Base-by-base conservation (phyloP, 2,797 vertebrate genomes). In the Xenentodon cancila region DNA sequence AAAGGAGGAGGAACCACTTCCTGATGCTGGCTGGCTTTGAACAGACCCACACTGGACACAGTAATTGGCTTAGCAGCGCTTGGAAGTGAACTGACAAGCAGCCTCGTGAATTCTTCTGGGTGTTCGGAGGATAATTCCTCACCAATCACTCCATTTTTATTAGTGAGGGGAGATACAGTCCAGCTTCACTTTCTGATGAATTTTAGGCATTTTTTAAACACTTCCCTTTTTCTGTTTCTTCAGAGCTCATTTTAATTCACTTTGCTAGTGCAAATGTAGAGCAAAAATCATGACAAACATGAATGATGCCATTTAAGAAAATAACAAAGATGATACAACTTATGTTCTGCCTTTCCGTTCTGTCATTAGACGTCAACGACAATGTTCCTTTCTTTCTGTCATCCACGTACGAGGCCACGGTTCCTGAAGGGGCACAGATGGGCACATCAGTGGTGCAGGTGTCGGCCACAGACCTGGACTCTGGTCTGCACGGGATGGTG, bases 311-410 rank as follows among this genome's bases (percentile, higher is more conserved):
- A 59, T 69, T 60, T n/a, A 58, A 37, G 7, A 42, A 55, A 49
- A 59, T 13, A 18, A 18, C 42, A 19, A 1, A 25, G 25, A 19
- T 9, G 32, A 32, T 9, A 9, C 9, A 9, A 32, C 32, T 9
- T 2, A 15, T 27, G 13, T 40, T 2, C 8, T 19, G 21, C 11
- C 3, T 16, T 30, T 32, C 34, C 15, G 45, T 48, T 58, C 18
- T 1, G 5, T 50, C 45, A 46, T 22, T 90, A 97, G 96, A 97
- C 62, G 95, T 96, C 48, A 97, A 97, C 71, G 96, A 97, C 85
- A 97, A 97, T 2, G 95, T 96, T 48, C 96, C 96, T 1, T 96
- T 96, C 91, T 97, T 96, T 75, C 52, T 94, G 80, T 95, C 95
- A 4, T 94, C 94, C 71, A 94, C 92, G 43, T 97, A 96, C 0